These are phyloP conservation scores for Chloroceryle inda DNA, from an alignment of 2,797 vertebrate genomes.

Conservation along the genomic window DNA sequence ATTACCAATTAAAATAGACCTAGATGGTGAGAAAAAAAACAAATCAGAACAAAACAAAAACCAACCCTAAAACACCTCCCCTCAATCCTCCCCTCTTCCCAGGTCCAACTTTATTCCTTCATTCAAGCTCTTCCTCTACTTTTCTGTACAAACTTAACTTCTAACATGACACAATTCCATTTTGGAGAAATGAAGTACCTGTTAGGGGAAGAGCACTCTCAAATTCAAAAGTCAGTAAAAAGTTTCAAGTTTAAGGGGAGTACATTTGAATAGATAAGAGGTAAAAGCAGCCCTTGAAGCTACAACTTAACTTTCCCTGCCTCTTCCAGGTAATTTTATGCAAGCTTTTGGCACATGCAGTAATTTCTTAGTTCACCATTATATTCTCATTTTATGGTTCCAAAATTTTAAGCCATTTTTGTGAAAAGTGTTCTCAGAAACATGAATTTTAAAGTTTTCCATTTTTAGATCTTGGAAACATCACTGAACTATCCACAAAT, in stretches of 20 bases:
- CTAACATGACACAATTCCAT: not conserved
- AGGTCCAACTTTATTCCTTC: not conserved
- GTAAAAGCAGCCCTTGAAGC: rapidly evolving
- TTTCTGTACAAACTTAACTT: not conserved
- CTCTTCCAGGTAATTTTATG: not conserved
- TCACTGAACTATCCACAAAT: not conserved
- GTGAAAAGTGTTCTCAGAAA: not conserved
- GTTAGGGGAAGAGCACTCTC: not conserved
- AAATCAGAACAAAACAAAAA: not conserved
- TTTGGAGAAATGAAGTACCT: not conserved
- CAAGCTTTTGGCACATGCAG: not conserved
- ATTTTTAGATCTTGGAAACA: not conserved
- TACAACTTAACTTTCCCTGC: not conserved
- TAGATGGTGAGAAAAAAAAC: not conserved
- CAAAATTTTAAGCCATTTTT: not conserved
- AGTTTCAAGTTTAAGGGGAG: not conserved
- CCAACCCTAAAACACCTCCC: not conserved
- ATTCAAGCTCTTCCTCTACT: not conserved
- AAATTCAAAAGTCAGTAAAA: not conserved
- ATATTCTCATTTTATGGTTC: not conserved
- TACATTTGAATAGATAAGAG: not conserved
- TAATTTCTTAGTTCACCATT: not conserved
- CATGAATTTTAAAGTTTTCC: rapidly evolving
- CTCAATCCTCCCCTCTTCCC: not conserved
- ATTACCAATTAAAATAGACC: not conserved